These are phyloP conservation scores for Macrotrachela quadricornifera DNA, from an alignment of 1,140 invertebrate genomes.

Conservation along the genomic window DNA sequence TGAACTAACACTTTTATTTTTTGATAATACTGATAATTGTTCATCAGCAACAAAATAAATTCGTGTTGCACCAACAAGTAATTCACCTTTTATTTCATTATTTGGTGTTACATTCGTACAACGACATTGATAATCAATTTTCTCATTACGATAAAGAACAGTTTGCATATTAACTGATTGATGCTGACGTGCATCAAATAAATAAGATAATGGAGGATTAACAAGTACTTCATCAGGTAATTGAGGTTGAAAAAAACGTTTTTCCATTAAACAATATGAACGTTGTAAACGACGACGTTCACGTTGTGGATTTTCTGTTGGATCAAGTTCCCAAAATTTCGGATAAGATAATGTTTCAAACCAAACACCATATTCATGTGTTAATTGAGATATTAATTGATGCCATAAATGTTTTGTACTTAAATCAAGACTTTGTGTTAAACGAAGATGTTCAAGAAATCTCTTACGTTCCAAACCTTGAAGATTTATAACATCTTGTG, in stretches of 20 bases:
- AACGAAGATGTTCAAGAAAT: too few relatives aligned
- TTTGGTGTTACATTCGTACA: slow-evolving; percentile 48
- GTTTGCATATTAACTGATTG: neutral
- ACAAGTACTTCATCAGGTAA: slow-evolving; percentile 21
- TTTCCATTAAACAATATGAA: slow-evolving; percentile 49
- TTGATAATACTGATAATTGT: slow-evolving; percentile 20
- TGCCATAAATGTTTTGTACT: slow-evolving; percentile 4
- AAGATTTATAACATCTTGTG: too few relatives aligned
- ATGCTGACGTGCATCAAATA: neutral
- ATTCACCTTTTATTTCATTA: slow-evolving; percentile 48
- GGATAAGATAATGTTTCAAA: slow-evolving; percentile 47
- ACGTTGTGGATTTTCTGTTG: slow-evolving; percentile 61
- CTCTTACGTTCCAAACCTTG: too few relatives aligned
- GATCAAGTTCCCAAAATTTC: slow-evolving; percentile 59
- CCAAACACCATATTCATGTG: slow-evolving; percentile 37
- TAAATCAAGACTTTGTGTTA: too few relatives aligned
- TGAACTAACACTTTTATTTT: slow-evolving; percentile 16
- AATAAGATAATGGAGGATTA: slow-evolving; percentile 29
- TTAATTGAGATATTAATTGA: slow-evolving; percentile 1
- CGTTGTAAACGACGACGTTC: slow-evolving; percentile 53
- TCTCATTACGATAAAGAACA: slow-evolving; percentile 33
- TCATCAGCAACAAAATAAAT: slow-evolving; percentile 29
- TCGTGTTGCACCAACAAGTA: slow-evolving; percentile 42
- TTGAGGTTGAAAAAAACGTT: slow-evolving; percentile 35
- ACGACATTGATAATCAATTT: slow-evolving; percentile 35